Evolutionary conservation across 2,888 invertebrate genomes (phyloP).

Genomic region (Eilema depressum): DNA sequence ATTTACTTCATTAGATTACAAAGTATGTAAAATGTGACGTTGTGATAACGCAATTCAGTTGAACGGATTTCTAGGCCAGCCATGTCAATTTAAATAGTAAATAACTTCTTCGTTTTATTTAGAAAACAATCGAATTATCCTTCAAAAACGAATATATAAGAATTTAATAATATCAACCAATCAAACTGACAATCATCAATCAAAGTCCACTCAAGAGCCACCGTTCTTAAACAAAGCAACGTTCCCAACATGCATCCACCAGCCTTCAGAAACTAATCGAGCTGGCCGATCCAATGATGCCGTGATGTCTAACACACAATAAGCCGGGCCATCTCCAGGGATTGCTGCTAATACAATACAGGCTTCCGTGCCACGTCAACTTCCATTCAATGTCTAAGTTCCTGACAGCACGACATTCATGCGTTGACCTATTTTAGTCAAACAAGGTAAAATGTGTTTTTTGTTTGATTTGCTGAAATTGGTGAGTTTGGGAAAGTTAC

Average conservation of each 20-base stretch:
- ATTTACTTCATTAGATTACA: too few relatives aligned
- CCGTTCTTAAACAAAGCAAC: conserved; percentile 1
- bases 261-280: conserved; percentile 52
- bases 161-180: not conserved
- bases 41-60: too few relatives aligned
- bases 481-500: not conserved
- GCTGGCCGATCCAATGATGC: conserved; percentile 52
- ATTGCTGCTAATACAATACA: conserved; percentile 59
- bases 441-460: conserved; percentile 2
- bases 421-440: conserved; percentile 10
- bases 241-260: not conserved
- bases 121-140: too few relatives aligned
- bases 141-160: not conserved
- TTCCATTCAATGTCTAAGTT: conserved; percentile 35
- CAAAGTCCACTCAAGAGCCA: conserved; percentile 2
- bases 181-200: not conserved
- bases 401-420: conserved; percentile 12
- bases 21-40: too few relatives aligned
- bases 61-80: too few relatives aligned
- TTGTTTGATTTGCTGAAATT: conserved; percentile 7
- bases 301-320: conserved; percentile 60
- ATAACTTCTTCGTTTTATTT: too few relatives aligned
- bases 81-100: too few relatives aligned
- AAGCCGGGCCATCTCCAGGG: conserved; percentile 53
- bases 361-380: conserved; percentile 38